Evolutionary conservation across 2,113 vertebrate species (phyloP).

Genomic region (Actenoides lindsayi): DNA sequence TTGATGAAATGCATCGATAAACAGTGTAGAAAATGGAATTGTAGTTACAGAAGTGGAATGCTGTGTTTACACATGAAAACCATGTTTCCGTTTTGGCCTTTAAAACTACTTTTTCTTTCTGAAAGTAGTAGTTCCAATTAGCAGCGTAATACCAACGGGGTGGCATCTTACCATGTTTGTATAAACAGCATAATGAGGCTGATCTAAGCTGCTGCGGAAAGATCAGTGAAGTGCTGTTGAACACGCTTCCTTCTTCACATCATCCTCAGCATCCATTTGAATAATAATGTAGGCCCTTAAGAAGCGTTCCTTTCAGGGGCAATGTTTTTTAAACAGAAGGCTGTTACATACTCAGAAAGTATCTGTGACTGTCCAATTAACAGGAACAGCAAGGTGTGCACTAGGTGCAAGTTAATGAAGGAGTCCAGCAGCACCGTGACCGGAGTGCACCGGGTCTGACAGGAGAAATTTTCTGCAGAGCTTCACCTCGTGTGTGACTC

Average conservation of each 20-base stretch:
- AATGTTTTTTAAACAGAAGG: constrained; percentile 28
- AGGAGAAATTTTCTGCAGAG: neutral
- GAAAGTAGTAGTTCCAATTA: constrained; percentile 34
- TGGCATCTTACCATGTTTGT: constrained; percentile 18
- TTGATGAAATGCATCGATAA: neutral
- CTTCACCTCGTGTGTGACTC: neutral
- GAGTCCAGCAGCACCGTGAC: neutral
- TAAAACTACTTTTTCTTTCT: neutral
- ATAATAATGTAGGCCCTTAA: constrained; percentile 59
- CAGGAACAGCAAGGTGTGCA: neutral
- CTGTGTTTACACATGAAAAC: neutral
- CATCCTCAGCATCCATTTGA: constrained; percentile 62
- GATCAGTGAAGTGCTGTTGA: constrained; percentile 66
- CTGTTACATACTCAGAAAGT: neutral
- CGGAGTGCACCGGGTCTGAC: fast-evolving
- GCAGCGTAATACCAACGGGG: constrained; percentile 26
- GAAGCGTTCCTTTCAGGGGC: constrained; percentile 17
- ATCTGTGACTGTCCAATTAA: neutral
- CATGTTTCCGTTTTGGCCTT: neutral
- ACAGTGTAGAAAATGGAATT: neutral
- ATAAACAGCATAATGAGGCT: constrained; percentile 62
- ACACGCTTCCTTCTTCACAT: constrained; percentile 55
- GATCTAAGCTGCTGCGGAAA: constrained; percentile 30
- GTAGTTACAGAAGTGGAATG: neutral
- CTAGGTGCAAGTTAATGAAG: neutral